These are phyloP conservation scores for Drosophila pseudotalamancana DNA, from an alignment of 2,888 invertebrate species.

Conservation along the genomic window DNA sequence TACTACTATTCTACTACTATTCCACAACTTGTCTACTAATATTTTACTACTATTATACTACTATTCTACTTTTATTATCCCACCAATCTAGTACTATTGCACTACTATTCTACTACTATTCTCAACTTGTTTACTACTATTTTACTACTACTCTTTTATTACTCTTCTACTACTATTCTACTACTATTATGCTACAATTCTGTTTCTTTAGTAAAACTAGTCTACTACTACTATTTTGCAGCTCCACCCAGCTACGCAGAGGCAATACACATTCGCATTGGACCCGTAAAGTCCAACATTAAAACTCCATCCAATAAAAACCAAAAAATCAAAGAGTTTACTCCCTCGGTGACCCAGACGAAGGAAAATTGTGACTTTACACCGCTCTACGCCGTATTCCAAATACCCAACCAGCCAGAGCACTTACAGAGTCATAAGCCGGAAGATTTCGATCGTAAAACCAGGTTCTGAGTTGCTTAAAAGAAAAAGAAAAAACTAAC, in stretches of 20 bases:
- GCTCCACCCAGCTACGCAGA: constrained; percentile 82
- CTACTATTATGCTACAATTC: too few relatives aligned
- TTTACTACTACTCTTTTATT: too few relatives aligned
- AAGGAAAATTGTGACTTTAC: constrained; percentile 25
- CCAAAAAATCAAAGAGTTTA: constrained; percentile 33
- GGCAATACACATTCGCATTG: constrained; percentile 71
- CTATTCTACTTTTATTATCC: too few relatives aligned
- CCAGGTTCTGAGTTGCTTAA: constrained; percentile 57
- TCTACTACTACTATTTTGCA: constrained; percentile 26
- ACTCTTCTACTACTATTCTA: too few relatives aligned
- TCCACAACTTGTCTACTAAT: too few relatives aligned
- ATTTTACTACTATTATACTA: too few relatives aligned
- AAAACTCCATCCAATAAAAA: constrained; percentile 35
- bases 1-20: too few relatives aligned
- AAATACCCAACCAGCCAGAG: constrained; percentile 18
- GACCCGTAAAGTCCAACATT: background rate
- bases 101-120: too few relatives aligned
- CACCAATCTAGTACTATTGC: too few relatives aligned
- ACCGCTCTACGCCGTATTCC: constrained; percentile 56
- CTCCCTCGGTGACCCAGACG: background rate
- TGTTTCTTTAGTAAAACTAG: too few relatives aligned
- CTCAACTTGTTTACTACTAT: too few relatives aligned
- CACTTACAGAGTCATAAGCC: background rate
- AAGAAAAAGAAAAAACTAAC: background rate
- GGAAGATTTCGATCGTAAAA: constrained; percentile 36